Evolutionary conservation across 2,797 vertebrate species (phyloP).

Genomic region (Eulemur coronatus): DNA sequence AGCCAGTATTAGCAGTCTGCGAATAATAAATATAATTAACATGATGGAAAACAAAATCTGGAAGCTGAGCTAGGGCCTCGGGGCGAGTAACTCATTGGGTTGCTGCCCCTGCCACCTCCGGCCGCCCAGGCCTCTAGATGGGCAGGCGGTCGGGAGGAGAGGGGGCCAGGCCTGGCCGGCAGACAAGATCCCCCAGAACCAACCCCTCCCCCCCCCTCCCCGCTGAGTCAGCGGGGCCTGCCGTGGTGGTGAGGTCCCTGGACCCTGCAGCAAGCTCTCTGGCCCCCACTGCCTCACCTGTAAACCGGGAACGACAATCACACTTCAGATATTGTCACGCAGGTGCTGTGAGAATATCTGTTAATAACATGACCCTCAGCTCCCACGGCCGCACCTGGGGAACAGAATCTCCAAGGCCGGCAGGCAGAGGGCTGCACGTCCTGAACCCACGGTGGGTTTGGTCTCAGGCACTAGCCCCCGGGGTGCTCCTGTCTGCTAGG

Average conservation of each 20-base stretch:
- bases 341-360: background rate
- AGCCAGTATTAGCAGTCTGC: conserved; percentile 61
- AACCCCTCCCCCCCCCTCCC: background rate
- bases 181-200: background rate
- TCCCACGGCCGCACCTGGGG: background rate
- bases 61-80: background rate
- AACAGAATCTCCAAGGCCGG: background rate
- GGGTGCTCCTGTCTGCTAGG: rapidly evolving
- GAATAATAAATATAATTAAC: conserved; percentile 75
- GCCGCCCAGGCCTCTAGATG: background rate
- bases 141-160: background rate
- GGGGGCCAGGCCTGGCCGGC: background rate
- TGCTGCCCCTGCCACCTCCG: background rate
- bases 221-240: background rate
- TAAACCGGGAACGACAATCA: background rate
- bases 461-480: background rate
- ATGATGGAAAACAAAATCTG: conserved; percentile 59
- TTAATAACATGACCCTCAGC: background rate
- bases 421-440: background rate
- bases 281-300: background rate
- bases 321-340: rapidly evolving
- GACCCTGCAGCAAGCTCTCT: background rate
- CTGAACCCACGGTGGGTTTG: rapidly evolving
- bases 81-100: background rate
- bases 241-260: background rate